Evolutionary conservation across 53 echinoderm and acorn worm genomes (phyloP), one percentile per base, ranked within the genome.

Genomic region (Stichopus horrens): DNA sequence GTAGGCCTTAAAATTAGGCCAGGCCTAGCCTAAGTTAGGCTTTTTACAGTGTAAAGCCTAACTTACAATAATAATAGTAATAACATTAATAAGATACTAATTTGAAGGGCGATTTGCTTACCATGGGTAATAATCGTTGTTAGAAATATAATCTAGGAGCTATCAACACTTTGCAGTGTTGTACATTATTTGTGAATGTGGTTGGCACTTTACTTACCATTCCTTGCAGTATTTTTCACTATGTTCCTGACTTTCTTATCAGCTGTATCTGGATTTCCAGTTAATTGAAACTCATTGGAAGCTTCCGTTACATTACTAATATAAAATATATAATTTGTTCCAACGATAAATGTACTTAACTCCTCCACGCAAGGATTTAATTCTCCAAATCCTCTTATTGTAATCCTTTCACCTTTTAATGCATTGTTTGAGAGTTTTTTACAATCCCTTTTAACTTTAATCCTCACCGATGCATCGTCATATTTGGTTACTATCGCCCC

Each of bases 401-500:
- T 68, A 65, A 85, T 85, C 59, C 85, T 5, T 9, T 85, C 68
- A 85, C 85, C 63, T 85, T 85, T 85, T 59, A 85, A 20, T 5
- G 85, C 52, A 85, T 66, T 14, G 63, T 65, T 37, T 10, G 52
- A 63, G 65, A 66, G 85, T 67, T 51, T 85, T 85, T 85, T 85
- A 52, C 52, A 23, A 67, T 85, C 85, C 37, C 85, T 85, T 85
- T 85, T 85, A 65, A 85, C 85, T 85, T 85, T 85, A 21, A 85
- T 85, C 67, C 85, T 85, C 52, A 65, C 85, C 52, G 85, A 85
- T 83, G 21, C 1, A 59, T 59, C n/a, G 19, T 71, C n/a, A 71
- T 71, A 18, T 71, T 7, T 16, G 14, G 18, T 20, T 85, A 85
- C 37, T 66, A 85, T 85, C 63, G 63, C 85, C 67, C 89, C 92